Evolutionary conservation across 2,797 vertebrate genomes (phyloP).

Genomic region (Martes flavigula): DNA sequence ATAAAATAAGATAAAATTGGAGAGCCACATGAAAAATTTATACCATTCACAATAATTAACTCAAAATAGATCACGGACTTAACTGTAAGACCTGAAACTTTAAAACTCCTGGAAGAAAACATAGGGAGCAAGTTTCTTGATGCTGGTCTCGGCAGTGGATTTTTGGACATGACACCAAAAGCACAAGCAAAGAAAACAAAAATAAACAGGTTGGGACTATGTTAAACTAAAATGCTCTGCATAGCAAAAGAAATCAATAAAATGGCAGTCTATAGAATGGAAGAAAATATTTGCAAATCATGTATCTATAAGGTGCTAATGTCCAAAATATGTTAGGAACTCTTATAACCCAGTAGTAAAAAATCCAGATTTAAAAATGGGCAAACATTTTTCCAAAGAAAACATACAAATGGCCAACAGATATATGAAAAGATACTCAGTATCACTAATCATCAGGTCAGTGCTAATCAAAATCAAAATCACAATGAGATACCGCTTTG

Average conservation of each 20-base stretch:
- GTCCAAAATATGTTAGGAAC: neutral
- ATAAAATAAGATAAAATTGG: neutral
- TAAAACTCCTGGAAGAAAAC: neutral
- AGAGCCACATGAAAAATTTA: neutral
- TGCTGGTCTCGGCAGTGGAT: neutral
- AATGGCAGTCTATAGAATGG: neutral
- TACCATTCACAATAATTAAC: neutral
- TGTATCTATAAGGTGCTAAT: neutral
- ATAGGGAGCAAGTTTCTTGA: neutral
- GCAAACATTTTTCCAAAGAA: neutral
- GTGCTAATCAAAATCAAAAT: neutral
- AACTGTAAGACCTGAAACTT: neutral
- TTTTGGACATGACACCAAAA: neutral
- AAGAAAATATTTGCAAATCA: neutral
- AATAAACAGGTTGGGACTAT: neutral
- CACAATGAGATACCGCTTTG: neutral
- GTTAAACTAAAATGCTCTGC: neutral
- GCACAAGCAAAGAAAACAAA: neutral
- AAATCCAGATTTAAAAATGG: neutral
- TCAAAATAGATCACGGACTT: neutral
- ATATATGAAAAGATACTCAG: neutral
- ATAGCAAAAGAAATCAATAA: neutral
- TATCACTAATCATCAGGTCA: neutral
- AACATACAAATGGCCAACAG: neutral
- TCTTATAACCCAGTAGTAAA: neutral